Percentiles rank a stretch among this genome's conserved stretches.
phyloP scores from a whole-genome alignment of 2,888 invertebrate species.

The Amblyjoppa proteus region DNA sequence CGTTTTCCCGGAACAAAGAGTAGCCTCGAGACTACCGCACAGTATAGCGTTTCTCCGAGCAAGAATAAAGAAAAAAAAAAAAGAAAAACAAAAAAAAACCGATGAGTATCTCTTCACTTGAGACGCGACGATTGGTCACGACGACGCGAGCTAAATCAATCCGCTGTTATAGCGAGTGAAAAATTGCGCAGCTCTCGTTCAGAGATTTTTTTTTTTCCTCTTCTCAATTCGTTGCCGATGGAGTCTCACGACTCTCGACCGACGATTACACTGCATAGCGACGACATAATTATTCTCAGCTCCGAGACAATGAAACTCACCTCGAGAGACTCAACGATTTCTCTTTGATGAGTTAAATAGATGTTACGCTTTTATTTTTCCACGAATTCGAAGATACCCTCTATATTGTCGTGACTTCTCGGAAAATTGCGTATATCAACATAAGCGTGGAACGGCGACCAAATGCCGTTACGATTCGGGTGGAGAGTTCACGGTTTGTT shows the following conservation, averaged over 20 bases:
- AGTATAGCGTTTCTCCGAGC: background rate
- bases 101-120: conserved; percentile 30
- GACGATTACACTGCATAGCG: background rate
- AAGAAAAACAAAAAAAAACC: background rate
- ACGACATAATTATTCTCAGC: background rate
- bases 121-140: conserved; percentile 28
- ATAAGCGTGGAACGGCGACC: background rate
- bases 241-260: conserved; percentile 13
- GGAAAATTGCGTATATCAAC: conserved; percentile 9
- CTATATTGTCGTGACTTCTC: background rate
- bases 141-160: conserved; percentile 39
- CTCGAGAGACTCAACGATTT: conserved; percentile 8
- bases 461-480: background rate
- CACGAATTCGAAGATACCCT: background rate
- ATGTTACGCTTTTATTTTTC: background rate
- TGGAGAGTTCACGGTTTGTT: conserved; percentile 23
- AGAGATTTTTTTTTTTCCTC: no score
- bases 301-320: background rate
- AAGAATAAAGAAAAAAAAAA: no score
- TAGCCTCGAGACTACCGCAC: background rate
- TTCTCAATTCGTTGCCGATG: conserved; percentile 9
- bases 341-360: background rate
- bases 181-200: background rate
- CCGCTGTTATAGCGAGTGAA: background rate
- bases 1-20: conserved; percentile 1